Evolutionary conservation across 2,888 invertebrate genomes (phyloP), one percentile per base, ranked within the genome.

Genomic region (Anoplius nigerrimus): DNA sequence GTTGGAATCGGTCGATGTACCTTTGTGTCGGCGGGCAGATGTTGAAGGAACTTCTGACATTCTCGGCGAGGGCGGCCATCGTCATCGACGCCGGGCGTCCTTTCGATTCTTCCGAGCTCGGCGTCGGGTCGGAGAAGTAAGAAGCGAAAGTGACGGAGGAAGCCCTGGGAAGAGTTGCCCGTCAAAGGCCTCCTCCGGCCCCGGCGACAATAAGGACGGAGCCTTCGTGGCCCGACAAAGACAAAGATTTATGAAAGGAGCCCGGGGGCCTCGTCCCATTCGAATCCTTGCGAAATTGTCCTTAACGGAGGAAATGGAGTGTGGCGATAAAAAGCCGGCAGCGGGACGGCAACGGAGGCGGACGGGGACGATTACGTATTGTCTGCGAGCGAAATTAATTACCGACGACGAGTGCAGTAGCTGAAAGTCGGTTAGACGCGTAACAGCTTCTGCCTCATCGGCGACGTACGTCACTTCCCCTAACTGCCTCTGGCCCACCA

Each of bases 191-290:
- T 55, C 21, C 48, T 53, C 59, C 46, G 62, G 52, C 66, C 11
- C 34, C 11, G 68, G 62, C 34, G 60, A 62, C 63, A 54, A 65
- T 45, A 45, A 20, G 48, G 48, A 16, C n/a, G 48, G n/a, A n/a
- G 16, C 13, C 34, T 54, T 16, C n/a, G 27, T 20, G 22, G 18
- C 34, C 11, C 34, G 34, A 13, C 34, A 34, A 34, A 34, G 79
- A 78, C 75, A 78, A 75, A 76, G 76, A 78, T 77, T 77, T 77
- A 77, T 66, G 75, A 66, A 61, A 62, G 60, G 53, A 68, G 76
- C 76, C 76, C 69, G 73, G 27, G n/a, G 16, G 68, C 69, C 73
- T 77, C 70, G 66, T 75, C 66, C 66, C 66, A 66, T 60, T 63
- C 62, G 62, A 63, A 63, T 59, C 68, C 34, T 65, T 8, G 61